phyloP scores from a whole-genome alignment of 2,888 invertebrate genomes.

The Pseudanteris insignis region DNA sequence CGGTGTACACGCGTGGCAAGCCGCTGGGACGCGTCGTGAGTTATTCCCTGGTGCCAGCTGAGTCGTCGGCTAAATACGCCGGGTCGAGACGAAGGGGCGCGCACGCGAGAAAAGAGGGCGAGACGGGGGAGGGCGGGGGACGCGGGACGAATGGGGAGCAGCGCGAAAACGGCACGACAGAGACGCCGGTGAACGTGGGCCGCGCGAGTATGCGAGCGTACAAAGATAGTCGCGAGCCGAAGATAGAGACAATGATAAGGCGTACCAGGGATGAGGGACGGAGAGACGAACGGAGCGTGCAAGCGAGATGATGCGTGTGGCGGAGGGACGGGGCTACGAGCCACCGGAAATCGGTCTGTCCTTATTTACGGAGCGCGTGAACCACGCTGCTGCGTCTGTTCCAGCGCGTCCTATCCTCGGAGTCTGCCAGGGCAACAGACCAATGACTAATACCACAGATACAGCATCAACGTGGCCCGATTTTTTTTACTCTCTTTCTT shows the following conservation, averaged over 20 bases:
- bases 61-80: slow-evolving; percentile 43
- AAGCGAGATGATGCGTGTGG: not conserved
- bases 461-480: slow-evolving; percentile 8
- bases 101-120: too few species aligned
- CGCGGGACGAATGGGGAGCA: slow-evolving; percentile 1
- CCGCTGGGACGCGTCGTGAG: too few species aligned
- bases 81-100: slow-evolving; percentile 17
- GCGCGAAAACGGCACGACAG: slow-evolving; percentile 2
- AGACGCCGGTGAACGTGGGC: too few species aligned
- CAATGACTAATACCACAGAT: slow-evolving; percentile 26
- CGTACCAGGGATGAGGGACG: slow-evolving; percentile 14
- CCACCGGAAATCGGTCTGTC: slow-evolving; percentile 59
- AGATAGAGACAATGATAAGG: slow-evolving; percentile 36
- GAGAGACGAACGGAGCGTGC: slow-evolving; percentile 8
- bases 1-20: too few species aligned
- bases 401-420: slow-evolving; percentile 24
- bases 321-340: slow-evolving; percentile 21
- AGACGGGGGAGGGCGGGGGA: slow-evolving; percentile 18
- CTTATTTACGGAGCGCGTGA: slow-evolving; percentile 53
- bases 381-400: slow-evolving; percentile 45
- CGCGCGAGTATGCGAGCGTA: slow-evolving; percentile 25
- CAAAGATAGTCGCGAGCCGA: slow-evolving; percentile 24
- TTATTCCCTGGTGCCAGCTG: slow-evolving; percentile 54
- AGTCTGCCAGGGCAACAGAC: slow-evolving; percentile 40
- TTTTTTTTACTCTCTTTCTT: slow-evolving; percentile 14